phyloP scores from a whole-genome alignment of 1,140 invertebrate species.

The Trissolcus basalis region DNA sequence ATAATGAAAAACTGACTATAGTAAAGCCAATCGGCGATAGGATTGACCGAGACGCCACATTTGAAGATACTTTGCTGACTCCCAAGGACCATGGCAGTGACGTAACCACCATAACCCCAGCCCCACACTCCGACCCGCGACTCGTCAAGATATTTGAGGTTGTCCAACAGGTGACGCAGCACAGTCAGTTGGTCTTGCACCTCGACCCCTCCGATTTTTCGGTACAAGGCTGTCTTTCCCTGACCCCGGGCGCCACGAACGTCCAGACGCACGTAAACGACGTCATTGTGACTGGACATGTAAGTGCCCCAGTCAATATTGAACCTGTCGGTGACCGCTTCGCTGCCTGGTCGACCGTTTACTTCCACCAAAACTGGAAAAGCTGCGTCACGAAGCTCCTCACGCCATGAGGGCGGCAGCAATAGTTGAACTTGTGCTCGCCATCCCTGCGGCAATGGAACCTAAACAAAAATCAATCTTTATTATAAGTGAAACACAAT shows the following conservation, averaged over 20 bases:
- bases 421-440: conserved; percentile 86
- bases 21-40: conserved; percentile 95
- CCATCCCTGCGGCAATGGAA: conserved; percentile 85
- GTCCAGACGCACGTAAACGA: conserved; percentile 92
- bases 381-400: conserved; percentile 87
- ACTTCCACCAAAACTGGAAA: conserved; percentile 90
- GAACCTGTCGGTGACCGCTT: conserved; percentile 90
- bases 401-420: conserved; percentile 88
- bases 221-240: conserved; percentile 86
- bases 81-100: conserved; percentile 91
- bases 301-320: conserved; percentile 93
- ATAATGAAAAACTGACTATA: conserved; percentile 96
- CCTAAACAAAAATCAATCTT: conserved; percentile 67
- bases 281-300: conserved; percentile 92
- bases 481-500: too few relatives aligned
- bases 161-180: conserved; percentile 87
- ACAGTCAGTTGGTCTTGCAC: conserved; percentile 92
- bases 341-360: conserved; percentile 92
- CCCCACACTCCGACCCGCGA: conserved; percentile 94
- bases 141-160: conserved; percentile 89
- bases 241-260: conserved; percentile 90
- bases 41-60: conserved; percentile 94
- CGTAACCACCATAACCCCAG: conserved; percentile 98
- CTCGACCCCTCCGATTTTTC: conserved; percentile 88
- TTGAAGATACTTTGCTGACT: conserved; percentile 90